phyloP scores from a whole-genome alignment of 2,113 vertebrate species.

The Pholis gunnellus region DNA sequence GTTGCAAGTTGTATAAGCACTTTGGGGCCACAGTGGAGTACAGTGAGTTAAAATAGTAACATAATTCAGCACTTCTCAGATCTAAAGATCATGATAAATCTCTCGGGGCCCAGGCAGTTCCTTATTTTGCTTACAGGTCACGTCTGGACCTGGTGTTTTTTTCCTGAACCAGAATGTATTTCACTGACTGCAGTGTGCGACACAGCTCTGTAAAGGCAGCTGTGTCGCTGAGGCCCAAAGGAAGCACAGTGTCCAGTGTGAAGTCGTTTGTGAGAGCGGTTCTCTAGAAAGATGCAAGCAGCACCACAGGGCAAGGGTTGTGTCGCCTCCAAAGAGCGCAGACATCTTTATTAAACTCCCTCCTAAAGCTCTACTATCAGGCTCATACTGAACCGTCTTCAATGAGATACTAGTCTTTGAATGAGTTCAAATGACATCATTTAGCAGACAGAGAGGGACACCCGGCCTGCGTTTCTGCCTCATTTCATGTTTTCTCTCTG shows the following conservation, averaged over 20 bases:
- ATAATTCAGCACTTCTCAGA: not conserved
- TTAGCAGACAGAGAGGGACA: not conserved
- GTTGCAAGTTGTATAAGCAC: no score
- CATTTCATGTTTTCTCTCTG: slow-evolving; percentile 3
- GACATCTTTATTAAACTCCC: not conserved
- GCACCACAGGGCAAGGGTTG: not conserved
- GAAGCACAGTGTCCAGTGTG: no score
- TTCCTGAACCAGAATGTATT: no score
- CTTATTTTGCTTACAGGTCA: no score
- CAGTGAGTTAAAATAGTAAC: not conserved
- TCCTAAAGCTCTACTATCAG: not conserved
- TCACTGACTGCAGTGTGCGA: not conserved
- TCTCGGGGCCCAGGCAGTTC: not conserved
- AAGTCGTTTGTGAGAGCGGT: not conserved
- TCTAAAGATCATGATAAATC: not conserved
- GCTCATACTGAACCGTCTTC: not conserved
- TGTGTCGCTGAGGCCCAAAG: no score
- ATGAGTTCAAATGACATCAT: not conserved
- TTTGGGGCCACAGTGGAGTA: no score
- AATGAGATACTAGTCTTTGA: not conserved
- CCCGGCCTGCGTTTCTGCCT: not conserved
- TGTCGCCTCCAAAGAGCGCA: not conserved
- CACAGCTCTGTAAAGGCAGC: not conserved
- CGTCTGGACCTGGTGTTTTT: no score
- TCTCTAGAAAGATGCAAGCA: no score